phyloP scores from a whole-genome alignment of 2,113 vertebrate species.

The Anolis carolinensis region DNA sequence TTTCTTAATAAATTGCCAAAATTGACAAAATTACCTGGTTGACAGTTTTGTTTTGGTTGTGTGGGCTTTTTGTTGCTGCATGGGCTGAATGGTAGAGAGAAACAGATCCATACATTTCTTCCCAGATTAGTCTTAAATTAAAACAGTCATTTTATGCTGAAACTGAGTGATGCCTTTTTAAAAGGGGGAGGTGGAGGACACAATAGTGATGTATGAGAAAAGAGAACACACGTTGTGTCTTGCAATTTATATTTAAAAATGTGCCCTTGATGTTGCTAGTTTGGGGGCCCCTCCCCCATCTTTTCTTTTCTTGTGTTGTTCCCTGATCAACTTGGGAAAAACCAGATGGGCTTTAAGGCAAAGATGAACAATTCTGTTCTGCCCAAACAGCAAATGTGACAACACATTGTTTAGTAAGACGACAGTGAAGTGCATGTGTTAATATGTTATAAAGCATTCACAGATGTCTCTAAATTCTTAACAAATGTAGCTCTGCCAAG shows the following conservation, averaged over 20 bases:
- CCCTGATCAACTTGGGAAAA: constrained; percentile 65
- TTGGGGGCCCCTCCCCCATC: constrained; percentile 9
- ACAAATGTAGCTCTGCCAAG: constrained; percentile 59
- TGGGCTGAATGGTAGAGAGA: constrained; percentile 53
- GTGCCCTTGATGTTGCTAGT: constrained; percentile 53
- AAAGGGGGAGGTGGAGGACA: constrained; percentile 21
- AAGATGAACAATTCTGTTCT: constrained; percentile 66
- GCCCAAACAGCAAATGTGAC: constrained; percentile 68
- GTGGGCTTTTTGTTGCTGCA: constrained; percentile 23
- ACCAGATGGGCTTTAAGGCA: constrained; percentile 71
- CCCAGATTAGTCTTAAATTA: constrained; percentile 53
- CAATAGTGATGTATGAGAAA: constrained; percentile 52
- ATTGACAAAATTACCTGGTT: constrained; percentile 54
- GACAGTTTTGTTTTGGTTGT: constrained; percentile 14
- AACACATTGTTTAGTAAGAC: constrained; percentile 70
- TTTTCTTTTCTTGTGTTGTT: constrained; percentile 45
- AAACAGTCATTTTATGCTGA: constrained; percentile 51
- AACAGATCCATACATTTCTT: constrained; percentile 16
- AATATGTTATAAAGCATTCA: constrained; percentile 59
- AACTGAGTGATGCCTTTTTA: constrained; percentile 53
- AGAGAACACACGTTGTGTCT: constrained; percentile 57
- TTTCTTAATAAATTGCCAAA: constrained; percentile 47
- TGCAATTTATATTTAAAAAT: constrained; percentile 52
- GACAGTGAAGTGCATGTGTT: constrained; percentile 67
- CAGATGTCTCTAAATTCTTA: constrained; percentile 65